phyloP scores from a whole-genome alignment of 2,888 invertebrate species.

The Enchytraeus crypticus region DNA sequence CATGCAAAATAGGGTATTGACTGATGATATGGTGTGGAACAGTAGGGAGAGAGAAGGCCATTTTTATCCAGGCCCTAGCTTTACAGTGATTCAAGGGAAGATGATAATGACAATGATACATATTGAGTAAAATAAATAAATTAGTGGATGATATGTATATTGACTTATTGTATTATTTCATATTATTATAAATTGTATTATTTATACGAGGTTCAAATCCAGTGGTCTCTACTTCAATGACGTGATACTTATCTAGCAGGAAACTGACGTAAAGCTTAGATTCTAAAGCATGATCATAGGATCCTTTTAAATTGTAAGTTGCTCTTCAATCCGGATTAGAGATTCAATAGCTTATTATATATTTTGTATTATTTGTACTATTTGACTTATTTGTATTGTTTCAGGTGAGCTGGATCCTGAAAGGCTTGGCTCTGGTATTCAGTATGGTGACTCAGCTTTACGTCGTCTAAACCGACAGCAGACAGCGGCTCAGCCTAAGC shows the following conservation, averaged over 20 bases:
- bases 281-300: background rate
- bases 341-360: background rate
- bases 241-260: too few species aligned
- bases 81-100: too few species aligned
- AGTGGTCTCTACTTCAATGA: too few species aligned
- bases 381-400: constrained; percentile 13
- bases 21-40: too few species aligned
- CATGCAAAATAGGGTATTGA: too few species aligned
- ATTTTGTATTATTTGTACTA: background rate
- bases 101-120: too few species aligned
- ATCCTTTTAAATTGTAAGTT: background rate
- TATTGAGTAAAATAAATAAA: too few species aligned
- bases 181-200: background rate
- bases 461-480: constrained; percentile 29
- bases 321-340: background rate
- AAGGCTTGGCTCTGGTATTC: constrained; percentile 65
- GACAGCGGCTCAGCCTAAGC: background rate
- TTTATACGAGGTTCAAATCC: too few species aligned
- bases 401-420: constrained; percentile 71
- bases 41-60: too few species aligned
- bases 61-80: too few species aligned
- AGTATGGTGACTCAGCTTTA: constrained; percentile 58
- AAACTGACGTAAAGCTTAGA: too few species aligned
- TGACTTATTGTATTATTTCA: background rate
- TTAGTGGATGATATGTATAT: too few species aligned